phyloP scores from a whole-genome alignment of 2,113 vertebrate species.

The Trichechus manatus region DNA sequence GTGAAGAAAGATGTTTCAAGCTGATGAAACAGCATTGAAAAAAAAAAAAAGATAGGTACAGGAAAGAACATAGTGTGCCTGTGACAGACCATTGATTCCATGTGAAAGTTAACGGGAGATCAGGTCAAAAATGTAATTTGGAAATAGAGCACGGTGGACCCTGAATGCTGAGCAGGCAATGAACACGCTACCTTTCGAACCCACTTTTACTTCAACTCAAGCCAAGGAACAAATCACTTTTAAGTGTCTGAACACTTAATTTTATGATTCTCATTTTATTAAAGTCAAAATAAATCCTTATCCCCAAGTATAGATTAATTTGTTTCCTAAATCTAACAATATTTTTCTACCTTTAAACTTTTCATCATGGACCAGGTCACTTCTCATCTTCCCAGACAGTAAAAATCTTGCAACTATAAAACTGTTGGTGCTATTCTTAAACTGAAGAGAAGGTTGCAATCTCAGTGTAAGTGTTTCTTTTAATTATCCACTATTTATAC shows the following conservation, averaged over 20 bases:
- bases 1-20: not conserved
- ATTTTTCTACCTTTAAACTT: not conserved
- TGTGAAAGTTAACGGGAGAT: not conserved
- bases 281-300: constrained; percentile 16
- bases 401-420: not conserved
- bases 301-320: not conserved
- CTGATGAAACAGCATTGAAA: not conserved
- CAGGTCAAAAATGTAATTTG: not conserved
- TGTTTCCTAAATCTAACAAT: not conserved
- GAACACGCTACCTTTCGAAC: not conserved
- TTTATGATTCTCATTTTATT: not conserved
- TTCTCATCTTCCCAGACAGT: not conserved
- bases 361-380: not conserved
- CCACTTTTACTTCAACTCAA: not conserved
- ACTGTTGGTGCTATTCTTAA: not conserved
- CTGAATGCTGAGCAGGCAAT: not conserved
- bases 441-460: not conserved
- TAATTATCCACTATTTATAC: not conserved
- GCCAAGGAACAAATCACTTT: not conserved
- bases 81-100: not conserved
- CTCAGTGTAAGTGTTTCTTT: not conserved
- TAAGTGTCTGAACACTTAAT: not conserved
- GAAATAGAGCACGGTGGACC: not conserved
- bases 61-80: not conserved
- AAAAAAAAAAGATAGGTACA: not conserved